Percentiles rank a stretch among this genome's conserved stretches.
These are phyloP conservation scores for Saxicola maurus DNA, from an alignment of 2,797 vertebrate species.

Conservation along the genomic window DNA sequence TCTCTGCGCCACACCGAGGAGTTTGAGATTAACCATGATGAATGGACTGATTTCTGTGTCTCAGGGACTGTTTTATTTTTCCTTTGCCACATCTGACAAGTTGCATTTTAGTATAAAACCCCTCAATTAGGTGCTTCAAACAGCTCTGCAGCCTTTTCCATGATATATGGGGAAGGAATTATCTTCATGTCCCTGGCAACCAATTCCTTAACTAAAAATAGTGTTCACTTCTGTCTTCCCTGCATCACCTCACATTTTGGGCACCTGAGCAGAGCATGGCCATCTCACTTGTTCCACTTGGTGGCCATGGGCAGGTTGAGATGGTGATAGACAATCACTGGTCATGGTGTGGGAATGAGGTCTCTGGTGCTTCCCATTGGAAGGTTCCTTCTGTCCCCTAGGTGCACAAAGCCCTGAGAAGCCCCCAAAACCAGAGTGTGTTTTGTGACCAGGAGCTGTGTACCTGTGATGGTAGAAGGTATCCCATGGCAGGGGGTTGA, in stretches of 20 bases:
- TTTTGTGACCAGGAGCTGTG: background rate
- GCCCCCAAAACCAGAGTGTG: background rate
- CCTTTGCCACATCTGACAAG: constrained; percentile 45
- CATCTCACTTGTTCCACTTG: background rate
- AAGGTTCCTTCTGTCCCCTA: background rate
- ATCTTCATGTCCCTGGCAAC: constrained; percentile 55
- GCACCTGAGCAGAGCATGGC: background rate
- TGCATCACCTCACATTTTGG: background rate
- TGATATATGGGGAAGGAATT: constrained; percentile 51
- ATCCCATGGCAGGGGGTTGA: background rate
- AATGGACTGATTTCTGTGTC: constrained; percentile 29
- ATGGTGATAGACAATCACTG: background rate
- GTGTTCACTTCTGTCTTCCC: background rate
- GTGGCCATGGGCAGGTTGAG: background rate
- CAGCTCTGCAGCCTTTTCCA: background rate
- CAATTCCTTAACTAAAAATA: constrained; percentile 61
- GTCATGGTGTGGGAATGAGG: background rate
- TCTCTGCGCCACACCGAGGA: fast-evolving
- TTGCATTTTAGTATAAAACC: constrained; percentile 65
- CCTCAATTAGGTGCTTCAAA: constrained; percentile 61
- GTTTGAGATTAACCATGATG: constrained; percentile 27
- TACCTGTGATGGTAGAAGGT: fast-evolving
- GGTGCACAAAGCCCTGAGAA: background rate
- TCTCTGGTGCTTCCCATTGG: background rate
- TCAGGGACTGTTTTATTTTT: constrained; percentile 44